A percentile compares a stretch with the other conserved stretches of the same genome.
phyloP scores from a whole-genome alignment of 2,113 vertebrate species.

The Lates calcarifer region DNA sequence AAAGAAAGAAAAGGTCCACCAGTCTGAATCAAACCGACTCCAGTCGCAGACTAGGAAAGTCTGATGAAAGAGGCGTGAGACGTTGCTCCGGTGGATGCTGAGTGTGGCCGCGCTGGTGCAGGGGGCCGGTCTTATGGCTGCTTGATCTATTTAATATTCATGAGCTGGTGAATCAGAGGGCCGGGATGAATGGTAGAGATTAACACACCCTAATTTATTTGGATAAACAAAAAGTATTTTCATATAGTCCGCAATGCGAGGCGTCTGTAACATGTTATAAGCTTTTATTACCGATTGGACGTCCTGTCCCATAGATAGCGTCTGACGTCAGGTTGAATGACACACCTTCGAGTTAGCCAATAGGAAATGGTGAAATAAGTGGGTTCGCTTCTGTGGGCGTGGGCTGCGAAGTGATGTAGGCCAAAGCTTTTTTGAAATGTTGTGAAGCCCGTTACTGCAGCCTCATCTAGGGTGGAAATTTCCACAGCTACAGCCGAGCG shows the following conservation, averaged over 20 bases:
- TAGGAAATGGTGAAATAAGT: conserved; percentile 37
- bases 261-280: background rate
- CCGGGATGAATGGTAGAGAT: background rate
- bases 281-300: fast-evolving
- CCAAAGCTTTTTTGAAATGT: background rate
- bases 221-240: background rate
- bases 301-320: background rate
- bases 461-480: conserved; percentile 68
- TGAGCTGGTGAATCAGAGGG: conserved; percentile 41
- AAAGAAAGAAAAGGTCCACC: background rate
- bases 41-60: background rate
- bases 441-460: conserved; percentile 1
- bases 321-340: conserved; percentile 53
- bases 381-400: conserved; percentile 72
- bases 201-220: background rate
- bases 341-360: conserved; percentile 83
- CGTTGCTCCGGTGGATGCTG: conserved; percentile 60
- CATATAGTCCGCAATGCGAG: fast-evolving
- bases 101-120: conserved; percentile 12
- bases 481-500: conserved; percentile 57
- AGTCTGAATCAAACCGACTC: background rate
- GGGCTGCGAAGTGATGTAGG: background rate
- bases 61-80: conserved; percentile 52
- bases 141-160: conserved; percentile 77
- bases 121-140: conserved; percentile 54